Evolutionary conservation across 2,797 vertebrate species (phyloP).

Genomic region (Myiotriccus ornatus): DNA sequence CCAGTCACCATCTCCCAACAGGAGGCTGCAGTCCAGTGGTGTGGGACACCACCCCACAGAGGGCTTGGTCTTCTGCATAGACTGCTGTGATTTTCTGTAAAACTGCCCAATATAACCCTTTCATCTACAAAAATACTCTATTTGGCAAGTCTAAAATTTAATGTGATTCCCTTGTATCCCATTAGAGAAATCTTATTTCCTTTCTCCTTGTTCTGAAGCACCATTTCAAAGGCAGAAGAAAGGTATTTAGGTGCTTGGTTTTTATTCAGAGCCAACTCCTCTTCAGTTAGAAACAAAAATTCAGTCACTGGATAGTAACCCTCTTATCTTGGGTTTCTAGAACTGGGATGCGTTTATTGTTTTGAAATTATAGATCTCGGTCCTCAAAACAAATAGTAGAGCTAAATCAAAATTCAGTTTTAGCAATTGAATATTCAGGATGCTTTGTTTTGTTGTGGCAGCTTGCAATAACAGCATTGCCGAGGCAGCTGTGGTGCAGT

Average conservation of each 20-base stretch:
- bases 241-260: neutral
- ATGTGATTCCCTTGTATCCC: neutral
- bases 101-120: neutral
- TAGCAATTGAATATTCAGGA: neutral
- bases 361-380: neutral
- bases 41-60: too few relatives aligned
- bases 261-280: neutral
- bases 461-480: neutral
- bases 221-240: neutral
- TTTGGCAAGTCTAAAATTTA: neutral
- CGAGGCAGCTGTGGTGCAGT: neutral
- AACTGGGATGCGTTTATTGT: neutral
- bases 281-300: neutral
- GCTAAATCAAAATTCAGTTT: neutral
- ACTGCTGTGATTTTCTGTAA: neutral
- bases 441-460: neutral
- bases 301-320: neutral
- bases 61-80: neutral
- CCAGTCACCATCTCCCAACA: accelerated
- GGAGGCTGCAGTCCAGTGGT: neutral
- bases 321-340: neutral
- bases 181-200: neutral
- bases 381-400: neutral
- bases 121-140: neutral
- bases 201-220: neutral